These are phyloP conservation scores for Catamblyrhynchus diadema DNA, from an alignment of 2,797 vertebrate species.

Conservation along the genomic window DNA sequence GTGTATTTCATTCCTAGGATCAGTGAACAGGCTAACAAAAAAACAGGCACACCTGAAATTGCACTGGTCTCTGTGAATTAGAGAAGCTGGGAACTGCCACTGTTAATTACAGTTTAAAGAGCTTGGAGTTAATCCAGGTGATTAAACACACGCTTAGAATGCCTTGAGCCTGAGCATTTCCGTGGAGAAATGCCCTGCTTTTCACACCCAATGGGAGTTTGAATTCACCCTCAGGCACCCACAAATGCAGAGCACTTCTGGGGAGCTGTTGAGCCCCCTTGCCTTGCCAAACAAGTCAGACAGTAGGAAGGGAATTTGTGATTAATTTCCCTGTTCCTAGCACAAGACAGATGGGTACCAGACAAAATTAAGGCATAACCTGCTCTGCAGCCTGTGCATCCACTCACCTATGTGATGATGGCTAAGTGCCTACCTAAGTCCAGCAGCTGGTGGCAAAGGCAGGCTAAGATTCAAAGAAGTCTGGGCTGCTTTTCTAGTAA, in stretches of 20 bases:
- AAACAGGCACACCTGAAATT: background rate
- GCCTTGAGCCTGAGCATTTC: background rate
- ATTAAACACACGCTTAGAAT: background rate
- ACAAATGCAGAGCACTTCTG: background rate
- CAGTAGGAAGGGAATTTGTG: background rate
- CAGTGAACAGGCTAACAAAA: background rate
- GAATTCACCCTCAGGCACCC: accelerated
- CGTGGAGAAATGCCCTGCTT: accelerated
- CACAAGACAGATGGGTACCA: background rate
- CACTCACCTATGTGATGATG: background rate
- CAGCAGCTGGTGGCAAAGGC: background rate
- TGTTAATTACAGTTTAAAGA: constrained; percentile 5
- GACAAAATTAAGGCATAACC: background rate
- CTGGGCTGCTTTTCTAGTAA: background rate
- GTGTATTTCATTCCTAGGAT: background rate
- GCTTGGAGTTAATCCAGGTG: background rate
- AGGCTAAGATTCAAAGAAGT: background rate
- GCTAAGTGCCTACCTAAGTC: background rate
- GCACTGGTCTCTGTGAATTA: background rate
- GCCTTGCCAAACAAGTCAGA: background rate
- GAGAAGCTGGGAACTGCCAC: background rate
- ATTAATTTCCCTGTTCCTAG: background rate
- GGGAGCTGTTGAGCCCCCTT: background rate
- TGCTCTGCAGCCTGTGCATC: background rate
- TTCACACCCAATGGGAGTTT: background rate